Evolutionary conservation across 1,140 invertebrate genomes (phyloP).

Genomic region (Penaeus japonicus): DNA sequence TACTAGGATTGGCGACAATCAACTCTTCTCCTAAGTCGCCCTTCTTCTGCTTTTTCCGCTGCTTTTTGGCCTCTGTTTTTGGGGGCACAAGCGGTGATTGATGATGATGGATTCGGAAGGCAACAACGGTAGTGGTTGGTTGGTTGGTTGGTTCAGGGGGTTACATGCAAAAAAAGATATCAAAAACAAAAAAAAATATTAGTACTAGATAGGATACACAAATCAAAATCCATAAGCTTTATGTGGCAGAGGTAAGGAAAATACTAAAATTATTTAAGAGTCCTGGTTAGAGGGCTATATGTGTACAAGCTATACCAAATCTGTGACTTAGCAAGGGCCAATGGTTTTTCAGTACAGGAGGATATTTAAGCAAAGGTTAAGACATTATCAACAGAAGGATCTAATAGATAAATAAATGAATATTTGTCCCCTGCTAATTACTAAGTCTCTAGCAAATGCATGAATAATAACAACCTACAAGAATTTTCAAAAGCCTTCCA

Average conservation of each 20-base stretch:
- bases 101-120: slow-evolving; percentile 45
- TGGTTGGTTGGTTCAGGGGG: slow-evolving; percentile 52
- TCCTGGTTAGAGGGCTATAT: slow-evolving; percentile 39
- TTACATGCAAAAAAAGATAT: slow-evolving; percentile 54
- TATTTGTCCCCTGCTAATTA: too few relatives aligned
- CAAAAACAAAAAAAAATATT: slow-evolving; percentile 61
- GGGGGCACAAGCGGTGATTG: slow-evolving; percentile 60
- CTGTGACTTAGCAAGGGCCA: slow-evolving; percentile 33
- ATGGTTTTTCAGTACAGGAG: slow-evolving; percentile 21
- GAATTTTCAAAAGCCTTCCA: too few relatives aligned
- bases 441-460: too few relatives aligned
- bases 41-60: slow-evolving; percentile 82
- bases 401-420: too few relatives aligned
- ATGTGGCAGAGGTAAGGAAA: slow-evolving; percentile 50
- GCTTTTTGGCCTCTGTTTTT: slow-evolving; percentile 87
- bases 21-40: slow-evolving; percentile 59
- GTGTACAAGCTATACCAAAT: slow-evolving; percentile 40
- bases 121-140: slow-evolving; percentile 53
- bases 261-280: slow-evolving; percentile 40
- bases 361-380: background rate
- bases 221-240: slow-evolving; percentile 54
- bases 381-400: background rate
- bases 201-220: slow-evolving; percentile 43
- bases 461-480: too few relatives aligned
- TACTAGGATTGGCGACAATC: slow-evolving; percentile 56